Conservation (phyloP, 2,888 invertebrate genomes). For the Phaedon cochleariae region DNA sequence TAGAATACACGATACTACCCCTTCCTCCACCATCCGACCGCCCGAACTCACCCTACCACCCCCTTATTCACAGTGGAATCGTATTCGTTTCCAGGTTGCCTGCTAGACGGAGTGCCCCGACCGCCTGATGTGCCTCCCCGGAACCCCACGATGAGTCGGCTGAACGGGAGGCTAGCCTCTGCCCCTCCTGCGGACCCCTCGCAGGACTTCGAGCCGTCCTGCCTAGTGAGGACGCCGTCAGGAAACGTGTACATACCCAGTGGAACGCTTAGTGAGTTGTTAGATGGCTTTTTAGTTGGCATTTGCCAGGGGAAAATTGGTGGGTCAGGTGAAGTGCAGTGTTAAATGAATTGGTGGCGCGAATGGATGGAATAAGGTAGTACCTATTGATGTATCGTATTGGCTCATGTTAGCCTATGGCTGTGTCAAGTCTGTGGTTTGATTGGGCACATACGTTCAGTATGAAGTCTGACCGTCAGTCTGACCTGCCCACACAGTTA, state of each 20-base stretch:
- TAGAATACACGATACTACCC: slow-evolving; percentile 10
- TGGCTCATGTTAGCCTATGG: too few species aligned
- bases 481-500: too few species aligned
- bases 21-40: slow-evolving; percentile 21
- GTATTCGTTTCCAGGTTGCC: slow-evolving; percentile 74
- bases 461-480: too few species aligned
- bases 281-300: slow-evolving; percentile 22
- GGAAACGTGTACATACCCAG: slow-evolving; percentile 95
- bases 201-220: slow-evolving; percentile 86
- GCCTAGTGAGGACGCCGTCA: slow-evolving; percentile 89
- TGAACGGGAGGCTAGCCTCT: slow-evolving; percentile 87
- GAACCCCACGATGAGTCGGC: slow-evolving; percentile 90
- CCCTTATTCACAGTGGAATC: slow-evolving; percentile 35
- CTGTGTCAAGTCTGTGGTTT: too few species aligned
- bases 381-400: slow-evolving; percentile 16
- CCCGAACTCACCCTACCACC: background rate
- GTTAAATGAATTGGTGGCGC: slow-evolving; percentile 1
- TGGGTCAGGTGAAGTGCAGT: slow-evolving; percentile 23
- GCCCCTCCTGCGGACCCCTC: slow-evolving; percentile 76
- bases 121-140: slow-evolving; percentile 91
- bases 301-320: background rate
- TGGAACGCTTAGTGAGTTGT: slow-evolving; percentile 70
- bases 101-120: slow-evolving; percentile 80
- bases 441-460: too few species aligned
- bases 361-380: background rate